Evolutionary conservation across 2,888 invertebrate species (phyloP), one percentile per base, ranked within the genome.

Genomic region (Adelognathus sp.): DNA sequence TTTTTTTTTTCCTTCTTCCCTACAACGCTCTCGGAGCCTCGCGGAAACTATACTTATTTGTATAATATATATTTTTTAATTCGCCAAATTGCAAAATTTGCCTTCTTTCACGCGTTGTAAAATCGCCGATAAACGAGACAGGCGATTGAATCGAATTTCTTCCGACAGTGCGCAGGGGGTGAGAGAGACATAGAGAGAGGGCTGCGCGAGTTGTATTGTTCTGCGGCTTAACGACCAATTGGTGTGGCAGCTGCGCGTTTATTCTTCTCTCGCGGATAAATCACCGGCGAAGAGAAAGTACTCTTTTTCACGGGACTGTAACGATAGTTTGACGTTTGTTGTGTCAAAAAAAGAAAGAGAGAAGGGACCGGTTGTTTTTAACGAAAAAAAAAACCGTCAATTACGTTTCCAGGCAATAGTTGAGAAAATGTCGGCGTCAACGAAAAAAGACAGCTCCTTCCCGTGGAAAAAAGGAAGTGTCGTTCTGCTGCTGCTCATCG

Each of bases 401-500:
- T 29, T 6, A 41, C 52, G 18, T 64, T 56, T 91, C 91, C 86
- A 93, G 93, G 90, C 84, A 85, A 81, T 93, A 79, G 84, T 89
- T 54, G 88, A 90, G 72, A 93, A 92, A 88, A 93, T 93, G 93
- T 91, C 91, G 66, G 89, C 88, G 31, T 84, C 87, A 90, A 82
- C 83, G 41, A 83, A 81, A 56, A 87, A 82, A 77, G 80, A 84
- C 82, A 72, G 82, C 84, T 66, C 75, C 85, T 95, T 95, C 91
- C 94, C 95, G 83, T 95, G 95, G 94, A 92, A 94, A 85, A 93
- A 93, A 88, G 94, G 95, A 75, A 94, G 94, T 87, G 92, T 96
- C 88, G 88, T 95, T 80, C 87, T 95, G 70, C 85, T 95, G 79
- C 86, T 94, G 29, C 89, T 94, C 79, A 94, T 95, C 81, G 94